Evolutionary conservation across 1,140 invertebrate genomes (phyloP).

Genomic region (Cyrtorhinus lividipennis): DNA sequence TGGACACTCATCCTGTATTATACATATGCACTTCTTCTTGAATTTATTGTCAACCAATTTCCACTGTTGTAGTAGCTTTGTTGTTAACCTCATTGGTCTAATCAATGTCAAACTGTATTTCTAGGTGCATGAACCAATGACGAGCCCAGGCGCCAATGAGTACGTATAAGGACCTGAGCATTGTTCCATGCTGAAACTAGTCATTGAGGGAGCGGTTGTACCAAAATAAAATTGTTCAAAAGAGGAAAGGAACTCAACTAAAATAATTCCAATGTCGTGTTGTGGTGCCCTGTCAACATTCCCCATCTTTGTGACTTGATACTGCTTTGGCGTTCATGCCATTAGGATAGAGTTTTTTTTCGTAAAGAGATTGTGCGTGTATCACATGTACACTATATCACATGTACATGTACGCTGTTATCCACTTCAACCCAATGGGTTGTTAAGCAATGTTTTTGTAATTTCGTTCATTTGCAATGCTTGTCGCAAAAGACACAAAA

Average conservation of each 20-base stretch:
- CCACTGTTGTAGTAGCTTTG: too few species aligned
- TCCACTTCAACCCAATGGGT: background rate
- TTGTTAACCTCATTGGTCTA: too few species aligned
- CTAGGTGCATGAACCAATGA: constrained; percentile 56
- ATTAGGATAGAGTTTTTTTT: background rate
- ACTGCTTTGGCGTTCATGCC: background rate
- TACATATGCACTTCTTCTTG: too few species aligned
- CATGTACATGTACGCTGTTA: too few species aligned
- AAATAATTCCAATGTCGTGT: too few species aligned
- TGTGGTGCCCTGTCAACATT: background rate
- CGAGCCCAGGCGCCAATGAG: constrained; percentile 52
- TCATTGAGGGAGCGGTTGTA: constrained; percentile 12
- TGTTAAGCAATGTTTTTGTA: constrained; percentile 5
- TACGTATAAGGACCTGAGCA: constrained; percentile 37
- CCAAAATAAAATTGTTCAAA: background rate
- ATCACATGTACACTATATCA: too few species aligned
- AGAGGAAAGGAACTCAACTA: too few species aligned
- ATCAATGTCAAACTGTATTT: constrained; percentile 23
- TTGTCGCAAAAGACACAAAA: background rate
- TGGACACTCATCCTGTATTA: too few species aligned
- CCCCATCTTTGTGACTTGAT: background rate
- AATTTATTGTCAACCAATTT: too few species aligned
- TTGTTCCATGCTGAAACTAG: background rate
- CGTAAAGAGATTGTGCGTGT: background rate
- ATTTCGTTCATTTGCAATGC: background rate